Evolutionary conservation across 2,797 vertebrate species (phyloP).

Genomic region (Catostomus latipinnis): DNA sequence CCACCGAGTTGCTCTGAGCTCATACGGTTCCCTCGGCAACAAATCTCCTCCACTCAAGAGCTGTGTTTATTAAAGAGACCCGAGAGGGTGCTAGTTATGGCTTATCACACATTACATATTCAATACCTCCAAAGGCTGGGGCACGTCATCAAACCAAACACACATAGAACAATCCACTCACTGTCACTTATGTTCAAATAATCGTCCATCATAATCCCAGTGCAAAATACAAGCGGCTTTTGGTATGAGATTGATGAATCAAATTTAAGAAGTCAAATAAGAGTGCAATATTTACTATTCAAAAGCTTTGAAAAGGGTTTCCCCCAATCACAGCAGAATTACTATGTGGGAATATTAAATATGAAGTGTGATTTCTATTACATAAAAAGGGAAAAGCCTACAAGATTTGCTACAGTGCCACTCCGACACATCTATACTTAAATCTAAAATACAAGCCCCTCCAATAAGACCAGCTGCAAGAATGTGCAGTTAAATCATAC

Average conservation of each 20-base stretch:
- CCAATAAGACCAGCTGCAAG: slow-evolving; percentile 6
- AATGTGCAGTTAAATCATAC: background rate
- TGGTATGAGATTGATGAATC: slow-evolving; percentile 28
- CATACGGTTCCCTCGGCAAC: slow-evolving; percentile 62
- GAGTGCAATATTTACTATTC: slow-evolving; percentile 9
- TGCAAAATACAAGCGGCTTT: slow-evolving; percentile 13
- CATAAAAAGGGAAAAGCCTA: background rate
- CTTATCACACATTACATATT: slow-evolving; percentile 59
- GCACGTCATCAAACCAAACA: slow-evolving; percentile 47
- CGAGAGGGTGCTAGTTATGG: slow-evolving; percentile 42
- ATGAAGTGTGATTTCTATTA: background rate
- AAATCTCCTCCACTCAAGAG: slow-evolving; percentile 55
- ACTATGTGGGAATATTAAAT: background rate
- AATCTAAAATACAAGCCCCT: background rate
- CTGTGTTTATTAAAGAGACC: slow-evolving; percentile 53
- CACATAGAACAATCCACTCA: slow-evolving; percentile 28
- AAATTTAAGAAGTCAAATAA: slow-evolving; percentile 25
- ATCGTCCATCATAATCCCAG: slow-evolving; percentile 28
- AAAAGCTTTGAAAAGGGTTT: slow-evolving; percentile 14
- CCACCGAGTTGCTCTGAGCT: slow-evolving; percentile 55
- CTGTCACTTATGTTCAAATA: slow-evolving; percentile 10
- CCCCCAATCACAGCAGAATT: slow-evolving; percentile 9
- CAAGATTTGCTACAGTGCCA: background rate
- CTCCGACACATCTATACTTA: slow-evolving; percentile 14
- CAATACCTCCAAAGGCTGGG: slow-evolving; percentile 42